phyloP scores from a whole-genome alignment of 2,113 vertebrate genomes.

The Nesogale talazaci region DNA sequence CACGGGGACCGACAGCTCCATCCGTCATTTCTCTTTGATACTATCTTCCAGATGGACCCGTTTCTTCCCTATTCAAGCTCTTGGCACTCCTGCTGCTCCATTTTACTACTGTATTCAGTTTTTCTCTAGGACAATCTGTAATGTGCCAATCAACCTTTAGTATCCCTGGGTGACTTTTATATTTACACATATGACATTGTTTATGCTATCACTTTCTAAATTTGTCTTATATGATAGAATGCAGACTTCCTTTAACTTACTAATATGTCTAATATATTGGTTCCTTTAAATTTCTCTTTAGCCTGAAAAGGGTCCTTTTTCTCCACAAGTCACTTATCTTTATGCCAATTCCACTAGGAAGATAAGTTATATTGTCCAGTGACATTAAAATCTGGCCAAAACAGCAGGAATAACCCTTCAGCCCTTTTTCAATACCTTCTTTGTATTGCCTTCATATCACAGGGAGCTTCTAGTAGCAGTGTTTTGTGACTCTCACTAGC shows the following conservation, averaged over 20 bases:
- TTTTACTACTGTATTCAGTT: conserved; percentile 48
- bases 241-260: conserved; percentile 16
- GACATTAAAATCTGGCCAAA: conserved; percentile 13
- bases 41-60: conserved; percentile 24
- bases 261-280: background rate
- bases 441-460: background rate
- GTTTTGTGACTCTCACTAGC: background rate
- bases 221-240: conserved; percentile 53
- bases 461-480: background rate
- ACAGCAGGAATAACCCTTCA: background rate
- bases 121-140: background rate
- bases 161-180: conserved; percentile 49
- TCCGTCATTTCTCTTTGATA: conserved; percentile 52
- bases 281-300: background rate
- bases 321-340: background rate
- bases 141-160: conserved; percentile 42
- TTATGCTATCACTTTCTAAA: conserved; percentile 21
- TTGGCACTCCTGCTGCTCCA: conserved; percentile 29
- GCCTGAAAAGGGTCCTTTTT: background rate
- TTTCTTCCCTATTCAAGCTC: conserved; percentile 57
- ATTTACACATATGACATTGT: conserved; percentile 35
- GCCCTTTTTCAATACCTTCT: background rate
- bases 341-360: background rate
- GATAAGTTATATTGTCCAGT: background rate
- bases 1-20: background rate